Percentiles rank a stretch among this genome's conserved stretches.
phyloP scores from a whole-genome alignment of 2,888 invertebrate species.

The Cephus runcator region DNA sequence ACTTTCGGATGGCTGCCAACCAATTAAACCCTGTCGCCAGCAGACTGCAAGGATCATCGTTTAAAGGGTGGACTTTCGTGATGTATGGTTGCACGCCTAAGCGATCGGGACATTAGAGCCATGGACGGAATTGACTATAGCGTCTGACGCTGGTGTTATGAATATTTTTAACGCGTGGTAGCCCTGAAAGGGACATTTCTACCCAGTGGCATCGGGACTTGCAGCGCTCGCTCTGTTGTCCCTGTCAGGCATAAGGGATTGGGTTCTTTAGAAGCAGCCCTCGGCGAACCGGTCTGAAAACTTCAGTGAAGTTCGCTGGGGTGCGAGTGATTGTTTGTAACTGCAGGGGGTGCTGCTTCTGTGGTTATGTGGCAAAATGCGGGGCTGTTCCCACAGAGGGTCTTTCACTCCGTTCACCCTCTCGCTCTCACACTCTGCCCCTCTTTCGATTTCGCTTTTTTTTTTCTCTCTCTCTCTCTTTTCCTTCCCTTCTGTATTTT shows the following conservation, averaged over 20 bases:
- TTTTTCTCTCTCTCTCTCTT: neutral
- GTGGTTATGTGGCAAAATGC: constrained; percentile 46
- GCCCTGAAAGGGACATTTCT: constrained; percentile 1
- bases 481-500: constrained; percentile 11
- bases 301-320: constrained; percentile 4
- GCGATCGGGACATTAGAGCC: neutral
- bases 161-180: neutral
- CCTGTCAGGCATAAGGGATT: constrained; percentile 18
- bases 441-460: neutral
- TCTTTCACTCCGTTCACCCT: constrained; percentile 14
- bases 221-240: neutral
- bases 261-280: constrained; percentile 33
- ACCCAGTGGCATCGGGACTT: neutral
- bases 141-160: neutral
- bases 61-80: neutral
- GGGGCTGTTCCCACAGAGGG: constrained; percentile 37
- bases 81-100: neutral
- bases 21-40: neutral
- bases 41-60: neutral
- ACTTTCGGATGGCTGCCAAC: neutral
- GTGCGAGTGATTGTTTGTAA: constrained; percentile 45
- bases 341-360: constrained; percentile 37
- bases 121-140: neutral
- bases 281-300: constrained; percentile 9
- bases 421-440: constrained; percentile 13